Evolutionary conservation across 2,888 invertebrate genomes (phyloP).

Genomic region (Atrina japonica): DNA sequence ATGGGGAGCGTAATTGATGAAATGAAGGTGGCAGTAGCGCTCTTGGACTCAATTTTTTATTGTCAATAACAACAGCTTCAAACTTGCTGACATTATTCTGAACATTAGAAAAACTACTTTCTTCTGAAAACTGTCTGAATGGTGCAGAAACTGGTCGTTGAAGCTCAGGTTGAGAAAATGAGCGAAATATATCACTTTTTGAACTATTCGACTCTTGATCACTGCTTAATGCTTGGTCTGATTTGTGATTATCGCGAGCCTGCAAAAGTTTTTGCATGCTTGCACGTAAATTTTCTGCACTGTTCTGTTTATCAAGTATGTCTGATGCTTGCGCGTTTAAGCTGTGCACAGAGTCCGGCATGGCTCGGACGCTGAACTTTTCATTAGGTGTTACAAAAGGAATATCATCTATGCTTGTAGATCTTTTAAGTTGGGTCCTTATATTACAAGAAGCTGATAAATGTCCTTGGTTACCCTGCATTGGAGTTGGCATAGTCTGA

Average conservation of each 20-base stretch:
- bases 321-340: conserved; percentile 53
- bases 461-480: conserved; percentile 31
- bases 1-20: conserved; percentile 66
- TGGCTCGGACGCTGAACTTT: conserved; percentile 85
- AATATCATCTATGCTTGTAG: conserved; percentile 64
- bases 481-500: conserved; percentile 49
- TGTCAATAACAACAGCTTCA: conserved; percentile 59
- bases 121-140: conserved; percentile 52
- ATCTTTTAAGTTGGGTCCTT: conserved; percentile 45
- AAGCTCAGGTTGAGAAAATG: conserved; percentile 45
- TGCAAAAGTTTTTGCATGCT: no score
- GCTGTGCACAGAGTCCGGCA: conserved; percentile 83
- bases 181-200: conserved; percentile 43
- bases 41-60: conserved; percentile 69
- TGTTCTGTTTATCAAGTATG: conserved; percentile 69
- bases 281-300: conserved; percentile 76
- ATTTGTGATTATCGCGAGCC: conserved; percentile 69
- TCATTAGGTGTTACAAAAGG: conserved; percentile 54
- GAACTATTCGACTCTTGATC: conserved; percentile 69
- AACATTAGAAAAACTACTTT: conserved; percentile 29
- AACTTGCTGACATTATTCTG: conserved; percentile 35
- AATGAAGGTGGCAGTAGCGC: conserved; percentile 65
- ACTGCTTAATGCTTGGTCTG: conserved; percentile 65
- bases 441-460: conserved; percentile 22
- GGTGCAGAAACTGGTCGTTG: conserved; percentile 63